Evolutionary conservation across 1,140 invertebrate genomes (phyloP).

Genomic region (Ips typographus): DNA sequence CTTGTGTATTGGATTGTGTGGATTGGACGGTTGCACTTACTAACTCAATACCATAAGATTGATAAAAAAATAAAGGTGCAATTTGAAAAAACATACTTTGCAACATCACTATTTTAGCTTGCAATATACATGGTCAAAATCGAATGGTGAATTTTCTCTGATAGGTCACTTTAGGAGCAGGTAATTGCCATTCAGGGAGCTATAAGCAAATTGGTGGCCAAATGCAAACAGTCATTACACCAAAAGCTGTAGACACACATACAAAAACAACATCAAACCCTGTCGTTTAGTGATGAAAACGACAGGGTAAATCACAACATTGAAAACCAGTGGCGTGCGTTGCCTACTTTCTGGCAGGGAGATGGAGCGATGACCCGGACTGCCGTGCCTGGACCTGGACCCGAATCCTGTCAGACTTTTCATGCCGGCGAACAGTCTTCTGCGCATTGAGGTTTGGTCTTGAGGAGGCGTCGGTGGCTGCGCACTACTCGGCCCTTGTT

Average conservation of each 20-base stretch:
- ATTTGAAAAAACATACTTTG: no score
- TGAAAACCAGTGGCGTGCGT: slow-evolving; percentile 38
- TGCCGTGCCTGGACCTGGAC: slow-evolving; percentile 62
- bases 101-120: no score
- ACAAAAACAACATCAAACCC: slow-evolving; percentile 9
- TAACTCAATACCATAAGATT: no score
- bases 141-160: no score
- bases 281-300: slow-evolving; percentile 5
- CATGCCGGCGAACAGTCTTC: slow-evolving; percentile 71
- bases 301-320: slow-evolving; percentile 25
- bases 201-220: no score
- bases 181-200: no score
- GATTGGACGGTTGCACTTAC: no score
- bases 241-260: slow-evolving; percentile 11
- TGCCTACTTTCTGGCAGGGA: slow-evolving; percentile 79
- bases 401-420: slow-evolving; percentile 73
- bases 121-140: no score
- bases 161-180: no score
- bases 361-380: slow-evolving; percentile 74
- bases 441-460: slow-evolving; percentile 54
- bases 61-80: no score
- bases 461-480: slow-evolving; percentile 29
- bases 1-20: no score
- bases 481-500: slow-evolving; percentile 24
- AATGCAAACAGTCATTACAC: neutral